Percentiles rank a stretch among this genome's conserved stretches.
These are phyloP conservation scores for Alligator mississippiensis DNA, from an alignment of 2,113 vertebrate species.

Conservation along the genomic window DNA sequence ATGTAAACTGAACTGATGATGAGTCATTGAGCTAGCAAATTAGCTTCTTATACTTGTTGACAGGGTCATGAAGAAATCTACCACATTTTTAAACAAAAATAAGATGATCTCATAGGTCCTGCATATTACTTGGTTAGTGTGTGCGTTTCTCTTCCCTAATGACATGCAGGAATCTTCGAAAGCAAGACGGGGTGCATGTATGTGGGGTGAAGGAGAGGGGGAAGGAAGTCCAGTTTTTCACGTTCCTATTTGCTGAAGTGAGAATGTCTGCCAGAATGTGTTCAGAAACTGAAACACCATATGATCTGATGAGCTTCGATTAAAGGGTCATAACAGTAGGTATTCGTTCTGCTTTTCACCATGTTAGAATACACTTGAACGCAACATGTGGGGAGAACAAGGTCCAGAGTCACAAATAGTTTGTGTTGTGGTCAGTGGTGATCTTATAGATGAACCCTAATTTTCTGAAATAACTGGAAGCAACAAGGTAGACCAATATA, in stretches of 20 bases:
- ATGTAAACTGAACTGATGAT: slow-evolving; percentile 68
- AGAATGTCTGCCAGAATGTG: background rate
- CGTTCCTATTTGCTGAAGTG: background rate
- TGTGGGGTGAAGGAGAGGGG: background rate
- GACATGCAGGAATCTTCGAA: slow-evolving; percentile 33
- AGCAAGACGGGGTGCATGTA: background rate
- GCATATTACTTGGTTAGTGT: slow-evolving; percentile 9
- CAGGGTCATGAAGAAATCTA: slow-evolving; percentile 72
- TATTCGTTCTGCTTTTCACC: slow-evolving; percentile 12
- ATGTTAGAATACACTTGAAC: background rate
- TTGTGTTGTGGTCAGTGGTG: background rate
- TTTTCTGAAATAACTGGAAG: background rate
- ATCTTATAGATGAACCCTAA: background rate
- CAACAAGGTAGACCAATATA: background rate
- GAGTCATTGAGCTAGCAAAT: slow-evolving; percentile 77
- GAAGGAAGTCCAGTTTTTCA: slow-evolving; percentile 6
- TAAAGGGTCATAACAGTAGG: background rate
- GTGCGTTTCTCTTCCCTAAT: slow-evolving; percentile 38
- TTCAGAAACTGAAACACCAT: background rate
- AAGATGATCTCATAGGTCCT: slow-evolving; percentile 49
- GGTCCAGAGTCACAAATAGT: background rate
- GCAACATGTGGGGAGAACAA: background rate
- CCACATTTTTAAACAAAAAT: slow-evolving; percentile 67
- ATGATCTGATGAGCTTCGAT: background rate
- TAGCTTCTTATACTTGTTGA: slow-evolving; percentile 74